Evolutionary conservation across 2,888 invertebrate species (phyloP), one percentile per base, ranked within the genome.

Genomic region (Sphinx pinastri): DNA sequence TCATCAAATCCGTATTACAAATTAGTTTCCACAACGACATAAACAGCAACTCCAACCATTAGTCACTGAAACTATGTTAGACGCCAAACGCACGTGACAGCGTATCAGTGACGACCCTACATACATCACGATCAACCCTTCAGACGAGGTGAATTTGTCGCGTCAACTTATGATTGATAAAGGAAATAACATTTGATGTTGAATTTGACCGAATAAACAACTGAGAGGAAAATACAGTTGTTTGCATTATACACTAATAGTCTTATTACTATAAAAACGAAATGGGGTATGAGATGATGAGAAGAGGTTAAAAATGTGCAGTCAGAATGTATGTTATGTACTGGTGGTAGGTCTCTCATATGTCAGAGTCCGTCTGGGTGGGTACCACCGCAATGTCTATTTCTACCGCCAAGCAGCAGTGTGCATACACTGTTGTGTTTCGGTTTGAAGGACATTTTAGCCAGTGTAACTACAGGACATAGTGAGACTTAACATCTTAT

Each of bases 91-190:
- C 75, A 75, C 75, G 76, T 80, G 83, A 78, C 80, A 81, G 80
- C 80, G 75, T 76, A 80, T 80, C 76, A 75, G 68, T 72, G 78
- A 75, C 76, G 76, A 70, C 71, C 68, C 68, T 74, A 74, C 71
- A 72, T 74, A 74, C 70, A 72, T 75, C 77, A 73, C 74, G 68
- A 74, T 73, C 72, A 72, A 71, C 74, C 68, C 71, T 74, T 72
- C 72, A 73, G 74, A 73, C 71, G 70, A 73, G 70, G 71, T 72
- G 68, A 73, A 76, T 76, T 77, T 76, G 77, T 75, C 77, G 75
- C 74, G 77, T 75, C 73, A 74, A 31, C 25, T 51, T 79, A 84
- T 83, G 81, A 84, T 85, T 85, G 83, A 85, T 85, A 83, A 80
- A 79, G 81, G 79, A 76, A 75, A 81, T 73, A 74, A 72, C 72